Evolutionary conservation across 2,888 invertebrate species (phyloP), one percentile per base, ranked within the genome.

Genomic region (Oeneis ivallda): DNA sequence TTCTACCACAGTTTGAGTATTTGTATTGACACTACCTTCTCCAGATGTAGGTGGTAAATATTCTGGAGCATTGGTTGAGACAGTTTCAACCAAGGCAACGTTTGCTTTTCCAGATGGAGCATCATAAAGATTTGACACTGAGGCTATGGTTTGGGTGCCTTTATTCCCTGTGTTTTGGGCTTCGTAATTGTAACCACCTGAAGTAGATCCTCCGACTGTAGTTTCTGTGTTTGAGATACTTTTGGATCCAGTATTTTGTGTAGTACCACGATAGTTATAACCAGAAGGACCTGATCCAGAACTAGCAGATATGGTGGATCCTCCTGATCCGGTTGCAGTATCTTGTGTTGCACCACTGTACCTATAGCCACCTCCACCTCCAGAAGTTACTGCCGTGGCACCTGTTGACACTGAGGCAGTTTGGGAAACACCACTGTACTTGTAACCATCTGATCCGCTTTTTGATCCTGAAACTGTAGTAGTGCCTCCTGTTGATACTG

Each of bases 61-160:
- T 72, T 78, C 78, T 13, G 87, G 87, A 50, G 86, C 88, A 66
- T 78, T 88, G 19, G 87, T 88, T 13, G 88, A 88, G 13, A 79
- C 76, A 43, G 69, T 74, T 64, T 57, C 68, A 59, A 63, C 68
- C 19, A 72, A 49, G 15, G 62, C 67, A 9, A 62, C 60, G 11
- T 65, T 68, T 37, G 66, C 59, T 39, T 37, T 62, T 17, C 58
- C 63, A 49, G 65, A 34, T 8, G 61, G 64, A 26, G 62, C 54
- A 50, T 53, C 69, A 41, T 82, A 83, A 49, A 80, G 79, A 9
- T 76, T 68, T 50, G 74, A 68, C 37, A 57, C 70, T 43, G 70
- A 52, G 45, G 58, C 63, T 56, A 58, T 58, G 15, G 67, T 66
- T 69, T 72, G 69, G 54, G 65, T 68, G 19, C 64, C 64, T 41